Conservation (phyloP, 2,888 invertebrate genomes). For the Dorcus hopei region DNA sequence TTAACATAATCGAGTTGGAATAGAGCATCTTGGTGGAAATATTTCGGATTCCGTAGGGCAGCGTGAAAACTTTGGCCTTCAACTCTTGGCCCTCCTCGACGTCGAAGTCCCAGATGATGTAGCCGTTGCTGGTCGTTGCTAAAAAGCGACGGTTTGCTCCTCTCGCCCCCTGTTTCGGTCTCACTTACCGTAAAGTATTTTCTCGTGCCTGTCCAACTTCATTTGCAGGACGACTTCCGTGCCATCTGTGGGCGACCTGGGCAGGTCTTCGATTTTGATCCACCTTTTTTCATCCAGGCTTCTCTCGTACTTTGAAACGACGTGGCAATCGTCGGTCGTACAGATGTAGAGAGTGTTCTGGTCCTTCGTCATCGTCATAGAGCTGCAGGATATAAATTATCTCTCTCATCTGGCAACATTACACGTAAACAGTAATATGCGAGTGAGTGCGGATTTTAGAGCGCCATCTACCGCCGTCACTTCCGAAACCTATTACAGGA, state of each 20-base stretch:
- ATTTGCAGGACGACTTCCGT: slow-evolving; percentile 77
- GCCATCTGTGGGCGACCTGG: slow-evolving; percentile 66
- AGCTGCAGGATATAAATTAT: slow-evolving; percentile 46
- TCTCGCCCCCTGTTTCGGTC: not conserved
- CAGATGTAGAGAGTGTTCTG: slow-evolving; percentile 70
- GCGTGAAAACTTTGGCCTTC: slow-evolving; percentile 64
- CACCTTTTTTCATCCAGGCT: slow-evolving; percentile 56
- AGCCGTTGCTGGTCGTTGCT: slow-evolving; percentile 79
- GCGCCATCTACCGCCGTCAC: too few relatives aligned
- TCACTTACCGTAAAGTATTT: slow-evolving; percentile 68
- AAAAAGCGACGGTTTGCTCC: slow-evolving; percentile 12
- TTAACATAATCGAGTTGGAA: slow-evolving; percentile 89
- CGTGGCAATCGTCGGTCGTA: slow-evolving; percentile 60
- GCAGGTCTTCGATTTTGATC: slow-evolving; percentile 60
- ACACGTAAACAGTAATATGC: too few relatives aligned
- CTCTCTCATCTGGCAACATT: too few relatives aligned
- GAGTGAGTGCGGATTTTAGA: too few relatives aligned
- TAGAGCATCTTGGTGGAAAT: slow-evolving; percentile 89
- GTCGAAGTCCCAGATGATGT: slow-evolving; percentile 75
- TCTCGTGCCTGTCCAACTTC: slow-evolving; percentile 78
- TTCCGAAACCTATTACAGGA: too few relatives aligned
- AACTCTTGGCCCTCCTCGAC: slow-evolving; percentile 18
- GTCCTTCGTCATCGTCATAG: slow-evolving; percentile 65
- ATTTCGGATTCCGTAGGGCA: slow-evolving; percentile 87
- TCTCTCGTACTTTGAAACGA: slow-evolving; percentile 50